These are phyloP conservation scores for Channa maculata DNA, from an alignment of 2,113 vertebrate species.

Conservation along the genomic window DNA sequence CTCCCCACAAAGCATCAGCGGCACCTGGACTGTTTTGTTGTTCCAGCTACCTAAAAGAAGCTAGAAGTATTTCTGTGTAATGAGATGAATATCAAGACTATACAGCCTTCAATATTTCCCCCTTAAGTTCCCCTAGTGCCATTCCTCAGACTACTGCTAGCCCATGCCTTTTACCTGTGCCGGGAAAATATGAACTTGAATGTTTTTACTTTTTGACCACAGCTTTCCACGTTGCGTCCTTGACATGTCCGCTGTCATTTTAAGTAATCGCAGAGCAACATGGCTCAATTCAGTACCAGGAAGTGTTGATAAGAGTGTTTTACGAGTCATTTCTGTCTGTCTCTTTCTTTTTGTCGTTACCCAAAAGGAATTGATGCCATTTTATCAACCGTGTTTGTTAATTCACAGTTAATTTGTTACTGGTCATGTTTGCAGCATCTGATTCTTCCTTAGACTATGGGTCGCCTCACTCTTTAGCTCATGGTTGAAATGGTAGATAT, in stretches of 20 bases:
- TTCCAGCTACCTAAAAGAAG: slow-evolving; percentile 39
- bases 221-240: slow-evolving; percentile 60
- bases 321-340: slow-evolving; percentile 10
- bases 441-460: slow-evolving; percentile 39
- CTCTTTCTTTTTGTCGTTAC: slow-evolving; percentile 22
- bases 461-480: slow-evolving; percentile 25
- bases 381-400: background rate
- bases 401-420: slow-evolving; percentile 25
- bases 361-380: background rate
- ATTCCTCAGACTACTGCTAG: slow-evolving; percentile 75
- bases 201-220: slow-evolving; percentile 46
- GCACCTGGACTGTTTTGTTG: slow-evolving; percentile 14
- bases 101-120: slow-evolving; percentile 59
- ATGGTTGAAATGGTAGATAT: slow-evolving; percentile 42
- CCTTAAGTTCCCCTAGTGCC: slow-evolving; percentile 63
- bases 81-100: slow-evolving; percentile 71
- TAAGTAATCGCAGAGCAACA: background rate
- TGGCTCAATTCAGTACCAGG: slow-evolving; percentile 30
- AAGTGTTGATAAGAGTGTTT: slow-evolving; percentile 55
- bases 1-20: slow-evolving; percentile 26
- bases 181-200: slow-evolving; percentile 73
- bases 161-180: slow-evolving; percentile 76
- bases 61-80: slow-evolving; percentile 46
- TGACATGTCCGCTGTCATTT: slow-evolving; percentile 38
- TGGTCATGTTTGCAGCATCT: slow-evolving; percentile 35